Evolutionary conservation across 2,797 vertebrate species (phyloP).

Genomic region (Macropus fuliginosus): DNA sequence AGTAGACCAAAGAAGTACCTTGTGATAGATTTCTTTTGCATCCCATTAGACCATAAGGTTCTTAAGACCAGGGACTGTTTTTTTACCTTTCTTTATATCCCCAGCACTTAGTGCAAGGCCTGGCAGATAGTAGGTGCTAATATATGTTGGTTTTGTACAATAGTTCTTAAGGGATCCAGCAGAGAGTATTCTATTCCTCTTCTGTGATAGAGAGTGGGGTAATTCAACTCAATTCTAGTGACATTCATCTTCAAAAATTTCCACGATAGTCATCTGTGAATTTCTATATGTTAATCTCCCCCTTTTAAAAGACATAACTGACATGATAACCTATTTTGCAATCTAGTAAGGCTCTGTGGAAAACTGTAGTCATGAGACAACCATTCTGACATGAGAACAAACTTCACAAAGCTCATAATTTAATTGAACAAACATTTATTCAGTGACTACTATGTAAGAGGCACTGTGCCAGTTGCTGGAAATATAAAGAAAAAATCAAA

Average conservation of each 20-base stretch:
- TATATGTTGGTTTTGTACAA: neutral
- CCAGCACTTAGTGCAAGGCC: neutral
- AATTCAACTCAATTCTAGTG: slow-evolving; percentile 11
- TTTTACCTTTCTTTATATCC: neutral
- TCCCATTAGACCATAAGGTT: neutral
- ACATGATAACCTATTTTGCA: neutral
- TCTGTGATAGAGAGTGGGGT: neutral
- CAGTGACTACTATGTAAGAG: neutral
- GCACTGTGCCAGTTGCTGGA: neutral
- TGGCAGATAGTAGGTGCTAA: neutral
- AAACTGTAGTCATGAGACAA: neutral
- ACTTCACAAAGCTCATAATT: neutral
- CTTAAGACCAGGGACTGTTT: neutral
- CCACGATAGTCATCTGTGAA: neutral
- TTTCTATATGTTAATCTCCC: neutral
- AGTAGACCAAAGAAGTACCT: slow-evolving; percentile 21
- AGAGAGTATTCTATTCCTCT: slow-evolving; percentile 19
- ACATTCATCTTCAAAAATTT: slow-evolving; percentile 21
- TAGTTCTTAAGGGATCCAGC: slow-evolving; percentile 35
- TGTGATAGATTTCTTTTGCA: neutral
- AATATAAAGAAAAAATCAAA: neutral
- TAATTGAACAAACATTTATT: neutral
- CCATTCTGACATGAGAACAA: neutral
- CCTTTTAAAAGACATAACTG: neutral
- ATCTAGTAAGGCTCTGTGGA: neutral